Evolutionary conservation across 2,797 vertebrate genomes (phyloP), one percentile per base, ranked within the genome.

Genomic region (Eurystomus glaucurus): DNA sequence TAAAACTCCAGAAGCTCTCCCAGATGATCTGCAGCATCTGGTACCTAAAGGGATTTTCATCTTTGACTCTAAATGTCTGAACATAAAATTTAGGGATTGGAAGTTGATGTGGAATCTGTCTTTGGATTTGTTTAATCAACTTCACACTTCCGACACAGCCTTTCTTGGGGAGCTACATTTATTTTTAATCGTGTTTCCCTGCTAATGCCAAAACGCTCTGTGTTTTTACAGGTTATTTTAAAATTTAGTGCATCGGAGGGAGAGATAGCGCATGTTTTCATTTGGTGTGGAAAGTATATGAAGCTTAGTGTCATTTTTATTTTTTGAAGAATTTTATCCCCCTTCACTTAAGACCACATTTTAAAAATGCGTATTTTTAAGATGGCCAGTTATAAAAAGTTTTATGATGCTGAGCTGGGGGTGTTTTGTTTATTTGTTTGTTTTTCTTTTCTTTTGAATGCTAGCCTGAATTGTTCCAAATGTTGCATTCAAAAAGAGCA

Each of bases 11-110:
- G 97, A 98, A 98, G 98, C 98, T 98, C 97, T 98, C 98, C 97
- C 96, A 97, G 96, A 96, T 98, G 98, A 98, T 98, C 98, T 98
- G 98, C 96, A 98, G 98, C 98, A 99, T 98, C 98, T 98, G 98
- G 98, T 98, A 98, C 98, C 98, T 98, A 99, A 99, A 98, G 98
- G 98, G 98, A 98, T 99, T 99, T 98, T 98, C 98, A 98, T 98
- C 98, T 98, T 98, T 98, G 98, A 98, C 97, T 98, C 98, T 93
- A 97, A 98, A 98, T 98, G 96, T 98, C 97, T 97, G 98, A 98
- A 98, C 97, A 97, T 98, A 98, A 98, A 98, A 98, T 98, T 97
- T 98, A 98, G 97, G 98, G 98, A 97, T 98, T 98, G 98, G 97
- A 98, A 98, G 98, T 98, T 98, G 98, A 98, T 98, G 90, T 95